Evolutionary conservation across 2,888 invertebrate species (phyloP).

Genomic region (Ischnura elegans): DNA sequence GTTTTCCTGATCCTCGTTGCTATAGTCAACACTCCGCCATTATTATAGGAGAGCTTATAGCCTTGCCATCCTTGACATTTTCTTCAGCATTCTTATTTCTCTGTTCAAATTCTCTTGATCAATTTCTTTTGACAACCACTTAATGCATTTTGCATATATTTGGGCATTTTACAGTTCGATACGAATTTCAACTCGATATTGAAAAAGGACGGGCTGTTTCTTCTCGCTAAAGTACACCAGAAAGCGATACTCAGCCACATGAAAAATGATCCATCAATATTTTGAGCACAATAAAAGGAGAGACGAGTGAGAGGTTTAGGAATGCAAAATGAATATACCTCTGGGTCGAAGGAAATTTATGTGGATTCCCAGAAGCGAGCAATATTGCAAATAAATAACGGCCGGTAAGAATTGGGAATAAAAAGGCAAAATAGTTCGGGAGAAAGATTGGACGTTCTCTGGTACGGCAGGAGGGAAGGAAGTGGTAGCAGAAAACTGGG

Average conservation of each 20-base stretch:
- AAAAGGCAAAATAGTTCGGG: not conserved
- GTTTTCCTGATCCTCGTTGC: too few relatives aligned
- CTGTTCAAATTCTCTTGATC: too few relatives aligned
- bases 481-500: not conserved
- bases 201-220: too few relatives aligned
- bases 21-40: too few relatives aligned
- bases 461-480: not conserved
- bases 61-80: too few relatives aligned
- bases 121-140: too few relatives aligned
- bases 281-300: not conserved
- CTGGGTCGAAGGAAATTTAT: not conserved
- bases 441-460: not conserved
- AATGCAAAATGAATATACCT: not conserved
- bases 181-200: too few relatives aligned
- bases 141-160: too few relatives aligned
- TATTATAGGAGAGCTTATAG: too few relatives aligned
- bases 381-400: conserved; percentile 12
- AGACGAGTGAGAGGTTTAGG: not conserved
- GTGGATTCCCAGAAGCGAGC: not conserved
- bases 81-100: too few relatives aligned
- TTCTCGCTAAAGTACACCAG: not conserved
- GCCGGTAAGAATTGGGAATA: conserved; percentile 13
- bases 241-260: not conserved
- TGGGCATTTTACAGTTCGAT: too few relatives aligned
- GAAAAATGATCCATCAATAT: not conserved